Evolutionary conservation across 1,140 invertebrate genomes (phyloP).

Genomic region (Hyposmocoma kahamanoa): DNA sequence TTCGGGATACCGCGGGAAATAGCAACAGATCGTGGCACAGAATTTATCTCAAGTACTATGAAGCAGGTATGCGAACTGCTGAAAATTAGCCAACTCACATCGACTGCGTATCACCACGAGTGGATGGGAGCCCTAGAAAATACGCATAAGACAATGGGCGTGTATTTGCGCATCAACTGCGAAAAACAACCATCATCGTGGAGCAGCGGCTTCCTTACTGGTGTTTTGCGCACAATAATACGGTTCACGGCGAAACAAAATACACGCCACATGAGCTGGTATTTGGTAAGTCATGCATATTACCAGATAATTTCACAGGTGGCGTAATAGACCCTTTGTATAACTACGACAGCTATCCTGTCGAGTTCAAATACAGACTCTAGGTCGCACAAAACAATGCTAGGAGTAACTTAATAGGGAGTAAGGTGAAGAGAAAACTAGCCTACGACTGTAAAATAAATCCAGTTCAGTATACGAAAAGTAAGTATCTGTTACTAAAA

Average conservation of each 20-base stretch:
- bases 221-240: not conserved
- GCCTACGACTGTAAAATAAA: too few relatives aligned
- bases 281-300: not conserved
- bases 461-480: too few relatives aligned
- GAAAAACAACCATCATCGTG: not conserved
- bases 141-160: not conserved
- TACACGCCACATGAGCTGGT: slow-evolving; percentile 4
- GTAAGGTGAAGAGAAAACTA: too few relatives aligned
- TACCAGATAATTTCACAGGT: too few relatives aligned
- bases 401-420: too few relatives aligned
- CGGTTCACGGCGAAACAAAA: not conserved
- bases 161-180: not conserved
- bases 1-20: slow-evolving; percentile 4
- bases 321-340: too few relatives aligned
- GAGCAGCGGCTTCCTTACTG: not conserved
- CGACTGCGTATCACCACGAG: slow-evolving; percentile 1
- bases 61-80: not conserved
- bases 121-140: slow-evolving; percentile 3
- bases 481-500: too few relatives aligned
- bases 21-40: not conserved
- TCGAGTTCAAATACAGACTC: too few relatives aligned
- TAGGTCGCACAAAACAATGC: too few relatives aligned
- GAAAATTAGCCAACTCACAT: not conserved
- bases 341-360: too few relatives aligned
- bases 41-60: not conserved